phyloP scores from a whole-genome alignment of 2,797 vertebrate genomes.

The Hemibagrus guttatus region DNA sequence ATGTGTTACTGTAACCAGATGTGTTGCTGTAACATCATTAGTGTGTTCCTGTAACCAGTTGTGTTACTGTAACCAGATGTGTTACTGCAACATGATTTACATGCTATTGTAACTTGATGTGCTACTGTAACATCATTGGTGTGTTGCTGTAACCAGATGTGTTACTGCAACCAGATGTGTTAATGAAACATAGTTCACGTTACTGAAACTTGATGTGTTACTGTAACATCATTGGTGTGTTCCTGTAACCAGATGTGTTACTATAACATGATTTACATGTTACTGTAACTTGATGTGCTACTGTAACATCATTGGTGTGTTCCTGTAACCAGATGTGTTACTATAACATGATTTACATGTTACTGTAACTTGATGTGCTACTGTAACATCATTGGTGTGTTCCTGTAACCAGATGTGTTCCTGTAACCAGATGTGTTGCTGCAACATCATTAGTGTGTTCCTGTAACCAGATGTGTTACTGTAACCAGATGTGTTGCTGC shows the following conservation, averaged over 20 bases:
- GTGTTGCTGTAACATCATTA: not conserved
- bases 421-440: not conserved
- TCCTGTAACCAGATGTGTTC: not conserved
- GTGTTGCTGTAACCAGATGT: not conserved
- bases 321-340: not conserved
- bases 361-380: not conserved
- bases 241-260: not conserved
- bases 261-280: not conserved
- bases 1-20: not conserved
- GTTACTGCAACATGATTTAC: not conserved
- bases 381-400: not conserved
- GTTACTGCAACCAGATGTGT: not conserved
- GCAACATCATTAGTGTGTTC: not conserved
- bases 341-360: not conserved
- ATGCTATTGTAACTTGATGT: not conserved
- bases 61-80: not conserved
- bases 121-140: not conserved
- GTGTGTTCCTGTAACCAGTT: not conserved
- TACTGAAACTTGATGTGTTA: not conserved
- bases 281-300: not conserved
- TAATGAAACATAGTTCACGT: not conserved
- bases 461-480: not conserved
- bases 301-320: not conserved
- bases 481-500: no score
- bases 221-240: no score